A percentile compares a stretch with the other conserved stretches of the same genome.
Evolutionary conservation across 2,113 vertebrate species (phyloP).

Genomic region (Calyptommatus sinebrachiatus): DNA sequence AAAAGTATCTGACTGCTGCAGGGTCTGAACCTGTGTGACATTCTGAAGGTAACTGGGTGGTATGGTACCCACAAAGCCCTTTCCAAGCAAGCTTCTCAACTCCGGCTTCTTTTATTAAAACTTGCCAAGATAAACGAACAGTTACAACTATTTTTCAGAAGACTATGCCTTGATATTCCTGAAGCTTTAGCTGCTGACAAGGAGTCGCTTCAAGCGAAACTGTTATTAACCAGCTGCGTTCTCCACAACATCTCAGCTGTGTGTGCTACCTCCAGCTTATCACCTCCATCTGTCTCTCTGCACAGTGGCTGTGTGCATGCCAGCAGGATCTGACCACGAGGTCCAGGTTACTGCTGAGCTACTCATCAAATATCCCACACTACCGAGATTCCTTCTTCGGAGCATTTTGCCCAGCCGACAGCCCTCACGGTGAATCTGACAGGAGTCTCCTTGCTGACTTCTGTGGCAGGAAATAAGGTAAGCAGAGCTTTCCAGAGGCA

Average conservation of each 20-base stretch:
- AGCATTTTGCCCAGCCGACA: slow-evolving; percentile 38
- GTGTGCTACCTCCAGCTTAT: slow-evolving; percentile 54
- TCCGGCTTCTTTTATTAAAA: slow-evolving; percentile 53
- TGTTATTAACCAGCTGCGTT: slow-evolving; percentile 66
- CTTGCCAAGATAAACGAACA: slow-evolving; percentile 47
- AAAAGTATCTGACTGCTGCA: slow-evolving; percentile 23
- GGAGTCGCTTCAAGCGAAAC: slow-evolving; percentile 66
- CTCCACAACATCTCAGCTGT: slow-evolving; percentile 50
- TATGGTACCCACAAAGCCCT: not conserved
- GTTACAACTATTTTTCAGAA: slow-evolving; percentile 66
- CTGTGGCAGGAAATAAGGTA: slow-evolving; percentile 52
- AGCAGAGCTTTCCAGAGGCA: slow-evolving; percentile 45
- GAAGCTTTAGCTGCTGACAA: slow-evolving; percentile 70
- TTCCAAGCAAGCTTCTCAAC: slow-evolving; percentile 18
- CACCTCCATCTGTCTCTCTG: slow-evolving; percentile 65
- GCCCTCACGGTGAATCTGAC: slow-evolving; percentile 54
- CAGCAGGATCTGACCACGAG: slow-evolving; percentile 60
- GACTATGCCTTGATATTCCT: slow-evolving; percentile 63
- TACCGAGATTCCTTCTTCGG: slow-evolving; percentile 50
- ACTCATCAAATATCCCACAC: slow-evolving; percentile 62
- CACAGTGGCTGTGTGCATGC: slow-evolving; percentile 15
- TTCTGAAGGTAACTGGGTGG: not conserved
- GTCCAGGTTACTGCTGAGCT: slow-evolving; percentile 61
- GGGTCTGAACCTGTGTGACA: slow-evolving; percentile 33
- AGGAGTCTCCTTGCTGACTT: slow-evolving; percentile 43